Evolutionary conservation across 2,113 vertebrate species (phyloP).

Genomic region (Mesembrinibis cayennensis): DNA sequence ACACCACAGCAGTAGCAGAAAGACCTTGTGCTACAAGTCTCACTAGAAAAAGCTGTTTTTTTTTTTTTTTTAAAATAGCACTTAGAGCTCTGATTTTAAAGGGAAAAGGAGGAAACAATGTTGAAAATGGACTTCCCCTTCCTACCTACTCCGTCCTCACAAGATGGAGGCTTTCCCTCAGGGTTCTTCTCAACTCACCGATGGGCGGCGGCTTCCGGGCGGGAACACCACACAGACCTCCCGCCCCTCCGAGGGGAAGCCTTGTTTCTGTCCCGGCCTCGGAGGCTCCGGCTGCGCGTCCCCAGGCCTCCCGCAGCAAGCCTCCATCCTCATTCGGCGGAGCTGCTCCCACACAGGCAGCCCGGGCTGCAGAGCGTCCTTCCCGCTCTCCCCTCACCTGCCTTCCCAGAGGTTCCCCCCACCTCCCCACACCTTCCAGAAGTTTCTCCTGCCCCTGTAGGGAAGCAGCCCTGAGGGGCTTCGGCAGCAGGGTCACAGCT

Average conservation of each 20-base stretch:
- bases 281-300: accelerated
- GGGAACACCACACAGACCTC: background rate
- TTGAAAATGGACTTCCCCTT: background rate
- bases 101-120: background rate
- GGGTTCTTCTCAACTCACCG: background rate
- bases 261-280: accelerated
- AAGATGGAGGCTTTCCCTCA: background rate
- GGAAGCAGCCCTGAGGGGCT: background rate
- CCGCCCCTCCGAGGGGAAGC: accelerated
- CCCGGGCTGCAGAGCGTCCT: no score
- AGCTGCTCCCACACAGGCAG: background rate
- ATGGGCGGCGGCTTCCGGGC: accelerated
- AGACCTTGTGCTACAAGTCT: background rate
- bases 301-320: accelerated
- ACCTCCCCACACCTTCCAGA: background rate
- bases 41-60: background rate
- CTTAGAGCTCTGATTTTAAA: background rate
- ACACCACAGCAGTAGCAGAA: background rate
- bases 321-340: accelerated
- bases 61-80: background rate
- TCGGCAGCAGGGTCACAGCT: background rate
- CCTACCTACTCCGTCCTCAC: accelerated
- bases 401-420: background rate
- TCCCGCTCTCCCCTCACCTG: no score
- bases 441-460: background rate